Conservation (phyloP, 1,140 invertebrate species). For the Euwallacea fornicatus region DNA sequence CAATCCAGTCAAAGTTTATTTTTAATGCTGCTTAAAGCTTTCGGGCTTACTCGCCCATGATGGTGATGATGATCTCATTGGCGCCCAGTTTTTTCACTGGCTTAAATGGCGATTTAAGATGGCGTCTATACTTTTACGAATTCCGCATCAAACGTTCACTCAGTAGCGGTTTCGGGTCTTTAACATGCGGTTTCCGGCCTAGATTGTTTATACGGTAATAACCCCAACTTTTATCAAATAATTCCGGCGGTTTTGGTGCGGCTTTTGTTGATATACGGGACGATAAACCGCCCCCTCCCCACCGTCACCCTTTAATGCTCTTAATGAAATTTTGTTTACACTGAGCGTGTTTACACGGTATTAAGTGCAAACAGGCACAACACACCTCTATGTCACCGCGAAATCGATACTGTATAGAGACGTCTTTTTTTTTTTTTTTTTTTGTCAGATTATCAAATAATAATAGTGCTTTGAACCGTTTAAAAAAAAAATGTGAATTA, state of each 20-base stretch:
- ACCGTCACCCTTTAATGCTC: neutral
- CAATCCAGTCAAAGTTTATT: constrained; percentile 24
- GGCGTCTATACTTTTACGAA: neutral
- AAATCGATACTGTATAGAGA: neutral
- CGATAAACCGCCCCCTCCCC: neutral
- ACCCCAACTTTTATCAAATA: neutral
- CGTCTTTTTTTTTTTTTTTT: neutral
- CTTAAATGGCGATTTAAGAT: neutral
- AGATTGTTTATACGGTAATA: neutral
- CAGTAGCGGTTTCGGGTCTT: neutral
- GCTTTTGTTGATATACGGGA: neutral
- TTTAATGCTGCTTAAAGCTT: constrained; percentile 28
- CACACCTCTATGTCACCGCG: neutral
- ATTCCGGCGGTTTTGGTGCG: neutral
- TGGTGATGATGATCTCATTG: constrained; percentile 16
- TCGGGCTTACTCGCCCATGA: neutral
- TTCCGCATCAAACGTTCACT: neutral
- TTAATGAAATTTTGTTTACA: constrained; percentile 1
- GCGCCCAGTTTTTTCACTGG: constrained; percentile 1
- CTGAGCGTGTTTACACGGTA: neutral
- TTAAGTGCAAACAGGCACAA: neutral
- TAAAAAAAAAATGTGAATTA: neutral
- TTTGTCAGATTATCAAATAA: neutral
- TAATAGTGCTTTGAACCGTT: neutral
- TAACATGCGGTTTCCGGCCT: constrained; percentile 1